phyloP scores from a whole-genome alignment of 92 coral and sea anemone genomes.

The Desmophyllum pertusum region DNA sequence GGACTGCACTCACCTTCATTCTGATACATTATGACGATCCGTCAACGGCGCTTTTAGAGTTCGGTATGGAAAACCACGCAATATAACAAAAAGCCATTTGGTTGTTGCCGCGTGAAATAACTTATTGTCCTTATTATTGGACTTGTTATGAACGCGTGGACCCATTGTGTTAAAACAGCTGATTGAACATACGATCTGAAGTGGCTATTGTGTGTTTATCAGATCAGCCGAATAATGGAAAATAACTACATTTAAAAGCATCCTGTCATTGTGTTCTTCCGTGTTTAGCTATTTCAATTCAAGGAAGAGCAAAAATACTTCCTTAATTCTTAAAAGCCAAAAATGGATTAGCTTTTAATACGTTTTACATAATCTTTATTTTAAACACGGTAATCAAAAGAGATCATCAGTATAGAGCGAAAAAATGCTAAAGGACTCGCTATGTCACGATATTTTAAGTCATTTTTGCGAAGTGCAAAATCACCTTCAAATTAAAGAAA shows the following conservation, averaged over 20 bases:
- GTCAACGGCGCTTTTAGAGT: background rate
- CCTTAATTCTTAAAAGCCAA: background rate
- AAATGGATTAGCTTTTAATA: background rate
- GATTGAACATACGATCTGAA: background rate
- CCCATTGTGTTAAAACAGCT: background rate
- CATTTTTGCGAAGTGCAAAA: too few species aligned
- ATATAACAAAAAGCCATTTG: background rate
- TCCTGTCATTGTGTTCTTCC: background rate
- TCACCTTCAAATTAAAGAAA: too few species aligned
- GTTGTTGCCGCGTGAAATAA: background rate
- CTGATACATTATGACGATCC: background rate
- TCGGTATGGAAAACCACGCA: slow-evolving; percentile 2
- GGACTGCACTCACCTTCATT: background rate
- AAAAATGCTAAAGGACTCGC: too few species aligned
- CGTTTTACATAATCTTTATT: background rate
- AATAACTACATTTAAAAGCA: background rate
- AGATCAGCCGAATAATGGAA: background rate
- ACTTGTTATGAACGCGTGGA: background rate
- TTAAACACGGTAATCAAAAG: too few species aligned
- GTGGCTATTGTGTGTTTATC: background rate
- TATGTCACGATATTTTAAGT: too few species aligned
- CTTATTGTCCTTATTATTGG: background rate
- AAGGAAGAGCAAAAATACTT: background rate
- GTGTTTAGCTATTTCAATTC: background rate
- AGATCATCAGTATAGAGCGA: too few species aligned